phyloP scores from a whole-genome alignment of 2,888 invertebrate species.

The Trimorus sp. region DNA sequence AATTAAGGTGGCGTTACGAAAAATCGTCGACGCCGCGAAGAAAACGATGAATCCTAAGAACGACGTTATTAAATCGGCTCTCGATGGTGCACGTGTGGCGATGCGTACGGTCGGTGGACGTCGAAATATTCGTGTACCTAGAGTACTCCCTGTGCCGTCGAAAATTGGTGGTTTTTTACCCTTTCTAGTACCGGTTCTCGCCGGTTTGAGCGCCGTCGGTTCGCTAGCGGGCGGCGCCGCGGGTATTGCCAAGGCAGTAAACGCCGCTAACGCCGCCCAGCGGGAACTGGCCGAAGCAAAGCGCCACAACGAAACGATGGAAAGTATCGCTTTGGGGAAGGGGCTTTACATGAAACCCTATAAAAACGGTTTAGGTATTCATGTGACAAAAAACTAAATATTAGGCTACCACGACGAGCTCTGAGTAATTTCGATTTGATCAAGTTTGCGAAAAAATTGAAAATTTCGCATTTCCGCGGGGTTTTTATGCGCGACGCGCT shows the following conservation, averaged over 20 bases:
- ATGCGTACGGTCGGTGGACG: constrained; percentile 16
- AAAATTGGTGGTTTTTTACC: constrained; percentile 67
- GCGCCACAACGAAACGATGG: constrained; percentile 31
- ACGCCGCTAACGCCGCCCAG: too few relatives aligned
- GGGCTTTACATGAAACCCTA: constrained; percentile 31
- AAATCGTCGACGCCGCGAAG: constrained; percentile 37
- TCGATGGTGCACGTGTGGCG: constrained; percentile 8
- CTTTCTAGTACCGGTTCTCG: constrained; percentile 67
- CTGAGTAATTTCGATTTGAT: constrained; percentile 73
- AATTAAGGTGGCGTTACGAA: not conserved
- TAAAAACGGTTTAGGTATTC: constrained; percentile 19
- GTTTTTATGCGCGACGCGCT: constrained; percentile 72
- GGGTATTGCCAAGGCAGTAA: constrained; percentile 75
- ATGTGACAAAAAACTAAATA: constrained; percentile 43
- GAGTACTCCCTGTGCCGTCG: constrained; percentile 28
- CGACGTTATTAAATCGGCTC: constrained; percentile 19
- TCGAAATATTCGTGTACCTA: constrained; percentile 19
- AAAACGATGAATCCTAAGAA: not conserved
- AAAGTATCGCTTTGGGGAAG: too few relatives aligned
- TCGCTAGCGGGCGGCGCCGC: constrained; percentile 75
- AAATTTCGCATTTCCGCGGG: constrained; percentile 74
- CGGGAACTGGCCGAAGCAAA: constrained; percentile 72
- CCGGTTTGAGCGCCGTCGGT: constrained; percentile 70
- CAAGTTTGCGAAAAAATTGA: constrained; percentile 68
- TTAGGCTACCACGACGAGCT: constrained; percentile 71